Evolutionary conservation across 1,140 invertebrate genomes (phyloP), one percentile per base, ranked within the genome.

Genomic region (Galendromus occidentalis): DNA sequence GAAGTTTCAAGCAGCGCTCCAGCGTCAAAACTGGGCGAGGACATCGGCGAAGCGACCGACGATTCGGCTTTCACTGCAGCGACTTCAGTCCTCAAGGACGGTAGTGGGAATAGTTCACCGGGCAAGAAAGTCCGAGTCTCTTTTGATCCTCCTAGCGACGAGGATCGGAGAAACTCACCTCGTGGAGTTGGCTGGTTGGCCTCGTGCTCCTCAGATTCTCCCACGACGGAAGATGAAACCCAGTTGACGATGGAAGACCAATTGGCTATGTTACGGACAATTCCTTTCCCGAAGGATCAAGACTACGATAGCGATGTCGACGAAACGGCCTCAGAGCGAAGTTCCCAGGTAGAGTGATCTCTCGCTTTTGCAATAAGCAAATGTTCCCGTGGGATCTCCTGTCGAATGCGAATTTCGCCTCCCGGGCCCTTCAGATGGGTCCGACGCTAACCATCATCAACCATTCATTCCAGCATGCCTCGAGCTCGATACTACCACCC

Each of bases 251-350:
- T 59, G 25, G 51, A 59, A 25, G 51, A 59, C 25, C 51, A 59
- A 33, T 29, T 59, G 20, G 51, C 51, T 25, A 33, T 59, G 25
- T 25, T 59, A 14, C 25, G 51, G 51, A 59, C 12, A 33, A 17
- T 59, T 14, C 51, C 51, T 29, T 33, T 59, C 17, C 51, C 51
- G 14, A 17, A 25, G 25, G 51, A 59, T 17, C 51, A 59, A 33
- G 51, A 59, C 22, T 59, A 59, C 51, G 51, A 59, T 59, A 59
- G 51, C 22, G 51, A 59, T 59, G 51, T 59, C 51, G 51, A 59
- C 33, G 51, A 59, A 33, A 59, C 51, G 51, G 51, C 51, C 51
- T 59, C 51, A 33, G 51, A 59, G 25, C 51, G 51, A 22, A 59
- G 51, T 9, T 59, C 51, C 4, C 51, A 59, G 51, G 51, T 59